Evolutionary conservation across 2,113 vertebrate genomes (phyloP).

Genomic region (Grantiella picta): DNA sequence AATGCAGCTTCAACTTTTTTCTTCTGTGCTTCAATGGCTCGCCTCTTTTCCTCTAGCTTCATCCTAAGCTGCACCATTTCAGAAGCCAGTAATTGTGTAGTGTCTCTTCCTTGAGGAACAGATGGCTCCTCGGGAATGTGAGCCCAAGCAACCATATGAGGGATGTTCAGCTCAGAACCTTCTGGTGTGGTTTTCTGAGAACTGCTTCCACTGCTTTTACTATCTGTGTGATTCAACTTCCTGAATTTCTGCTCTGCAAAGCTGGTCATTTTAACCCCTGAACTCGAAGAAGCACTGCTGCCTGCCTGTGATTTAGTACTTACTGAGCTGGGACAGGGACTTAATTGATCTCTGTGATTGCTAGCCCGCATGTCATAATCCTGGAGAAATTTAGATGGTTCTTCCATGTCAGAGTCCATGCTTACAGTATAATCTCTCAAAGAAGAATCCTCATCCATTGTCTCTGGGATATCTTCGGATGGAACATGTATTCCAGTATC

Average conservation of each 20-base stretch:
- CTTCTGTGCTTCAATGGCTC: slow-evolving; percentile 97
- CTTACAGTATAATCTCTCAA: slow-evolving; percentile 93
- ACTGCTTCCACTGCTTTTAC: slow-evolving; percentile 84
- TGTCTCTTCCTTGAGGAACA: slow-evolving; percentile 80
- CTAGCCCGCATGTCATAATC: slow-evolving; percentile 80
- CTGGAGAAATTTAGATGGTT: slow-evolving; percentile 75
- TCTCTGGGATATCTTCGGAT: slow-evolving; percentile 94
- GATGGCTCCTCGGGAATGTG: slow-evolving; percentile 85
- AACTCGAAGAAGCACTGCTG: slow-evolving; percentile 88
- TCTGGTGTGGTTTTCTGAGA: slow-evolving; percentile 94
- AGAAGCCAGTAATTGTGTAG: slow-evolving; percentile 90
- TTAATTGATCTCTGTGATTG: slow-evolving; percentile 75
- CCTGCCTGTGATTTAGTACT: slow-evolving; percentile 87
- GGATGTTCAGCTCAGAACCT: slow-evolving; percentile 87
- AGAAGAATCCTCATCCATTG: slow-evolving; percentile 95
- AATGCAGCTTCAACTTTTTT: slow-evolving; percentile 97
- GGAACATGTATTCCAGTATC: slow-evolving; percentile 94
- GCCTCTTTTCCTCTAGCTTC: slow-evolving; percentile 93
- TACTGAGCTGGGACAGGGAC: slow-evolving; percentile 85
- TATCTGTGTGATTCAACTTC: slow-evolving; percentile 84
- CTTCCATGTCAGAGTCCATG: slow-evolving; percentile 93
- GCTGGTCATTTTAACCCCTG: slow-evolving; percentile 90
- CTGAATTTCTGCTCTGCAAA: slow-evolving; percentile 95
- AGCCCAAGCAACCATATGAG: slow-evolving; percentile 88
- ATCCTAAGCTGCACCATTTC: slow-evolving; percentile 95